A percentile compares a stretch with the other conserved stretches of the same genome.
Conservation (phyloP, 2,888 invertebrate species). For the Hypomecis atomaria region DNA sequence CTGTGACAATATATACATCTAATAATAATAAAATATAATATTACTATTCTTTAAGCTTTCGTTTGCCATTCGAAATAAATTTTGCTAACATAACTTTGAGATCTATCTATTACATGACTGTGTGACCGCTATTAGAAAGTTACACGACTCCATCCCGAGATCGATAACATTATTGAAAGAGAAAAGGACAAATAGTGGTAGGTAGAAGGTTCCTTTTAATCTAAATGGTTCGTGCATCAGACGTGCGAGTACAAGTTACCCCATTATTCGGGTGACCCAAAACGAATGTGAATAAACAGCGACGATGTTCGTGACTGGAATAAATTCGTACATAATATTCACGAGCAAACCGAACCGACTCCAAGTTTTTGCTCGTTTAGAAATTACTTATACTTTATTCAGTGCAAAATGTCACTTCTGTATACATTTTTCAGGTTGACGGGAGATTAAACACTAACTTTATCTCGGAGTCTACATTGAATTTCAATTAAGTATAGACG, state of each 20-base stretch:
- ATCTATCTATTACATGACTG: too few relatives aligned
- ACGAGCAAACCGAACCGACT: slow-evolving; percentile 52
- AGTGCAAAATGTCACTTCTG: slow-evolving; percentile 44
- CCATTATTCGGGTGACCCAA: slow-evolving; percentile 71
- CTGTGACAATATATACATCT: too few relatives aligned
- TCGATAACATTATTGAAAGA: background rate
- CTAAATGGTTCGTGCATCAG: slow-evolving; percentile 44
- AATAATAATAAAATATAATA: too few relatives aligned
- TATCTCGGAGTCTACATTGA: slow-evolving; percentile 2
- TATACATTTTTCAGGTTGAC: slow-evolving; percentile 20
- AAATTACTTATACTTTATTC: slow-evolving; percentile 69
- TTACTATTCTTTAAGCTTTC: too few relatives aligned
- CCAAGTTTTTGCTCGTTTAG: slow-evolving; percentile 59
- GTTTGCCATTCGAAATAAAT: too few relatives aligned
- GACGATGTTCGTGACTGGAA: slow-evolving; percentile 72
- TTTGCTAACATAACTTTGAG: too few relatives aligned
- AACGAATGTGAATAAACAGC: slow-evolving; percentile 77
- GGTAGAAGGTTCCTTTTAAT: slow-evolving; percentile 15
- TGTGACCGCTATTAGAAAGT: too few relatives aligned
- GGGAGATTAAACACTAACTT: slow-evolving; percentile 25
- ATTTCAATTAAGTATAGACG: background rate
- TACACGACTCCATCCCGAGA: background rate
- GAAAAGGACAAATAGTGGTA: slow-evolving; percentile 4
- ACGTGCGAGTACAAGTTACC: slow-evolving; percentile 60
- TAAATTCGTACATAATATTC: slow-evolving; percentile 64